Percentiles rank a stretch among this genome's conserved stretches.
Evolutionary conservation across 2,888 invertebrate species (phyloP).

Genomic region (Ormyrus thymus): DNA sequence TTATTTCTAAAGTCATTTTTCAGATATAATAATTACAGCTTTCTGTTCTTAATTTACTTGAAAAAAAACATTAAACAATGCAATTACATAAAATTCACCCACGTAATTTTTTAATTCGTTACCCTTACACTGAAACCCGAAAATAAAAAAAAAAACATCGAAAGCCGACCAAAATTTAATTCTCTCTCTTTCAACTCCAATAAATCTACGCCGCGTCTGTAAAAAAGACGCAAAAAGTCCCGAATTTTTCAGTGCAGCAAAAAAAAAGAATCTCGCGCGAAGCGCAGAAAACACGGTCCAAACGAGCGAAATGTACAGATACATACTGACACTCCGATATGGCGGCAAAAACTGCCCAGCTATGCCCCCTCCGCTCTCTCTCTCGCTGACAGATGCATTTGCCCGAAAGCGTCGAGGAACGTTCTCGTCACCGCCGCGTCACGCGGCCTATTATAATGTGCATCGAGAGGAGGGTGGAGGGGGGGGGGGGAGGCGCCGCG

Average conservation of each 20-base stretch:
- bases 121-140: not conserved
- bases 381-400: conserved; percentile 55
- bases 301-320: not conserved
- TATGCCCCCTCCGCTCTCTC: not conserved
- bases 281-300: not conserved
- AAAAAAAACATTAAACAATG: too few relatives aligned
- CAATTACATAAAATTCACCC: too few relatives aligned
- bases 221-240: conserved; percentile 4
- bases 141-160: not conserved
- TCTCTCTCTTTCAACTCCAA: conserved; percentile 36
- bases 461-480: conserved; percentile 20
- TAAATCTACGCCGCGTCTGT: conserved; percentile 17
- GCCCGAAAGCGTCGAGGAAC: conserved; percentile 37
- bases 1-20: too few relatives aligned
- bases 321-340: too few relatives aligned
- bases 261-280: not conserved
- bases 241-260: not conserved
- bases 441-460: conserved; percentile 30
- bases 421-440: conserved; percentile 33
- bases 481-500: conserved; percentile 11
- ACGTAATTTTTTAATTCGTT: not conserved
- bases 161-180: conserved; percentile 33
- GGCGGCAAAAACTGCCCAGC: too few relatives aligned
- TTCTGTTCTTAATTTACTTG: too few relatives aligned
- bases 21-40: too few relatives aligned